Evolutionary conservation across 2,797 vertebrate genomes (phyloP).

Genomic region (Phalanger gymnotis): DNA sequence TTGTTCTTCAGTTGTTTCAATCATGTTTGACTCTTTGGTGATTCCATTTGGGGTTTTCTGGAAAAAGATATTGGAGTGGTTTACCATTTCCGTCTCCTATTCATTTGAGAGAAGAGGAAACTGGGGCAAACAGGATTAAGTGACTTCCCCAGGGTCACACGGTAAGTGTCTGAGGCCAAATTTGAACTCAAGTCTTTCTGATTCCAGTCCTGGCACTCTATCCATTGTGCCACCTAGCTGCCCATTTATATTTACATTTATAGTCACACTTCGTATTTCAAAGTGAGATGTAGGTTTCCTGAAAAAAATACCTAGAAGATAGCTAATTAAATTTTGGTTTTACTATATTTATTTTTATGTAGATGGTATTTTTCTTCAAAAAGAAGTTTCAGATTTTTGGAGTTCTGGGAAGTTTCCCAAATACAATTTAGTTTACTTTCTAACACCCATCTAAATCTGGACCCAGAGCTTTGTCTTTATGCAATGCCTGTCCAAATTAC

Average conservation of each 20-base stretch:
- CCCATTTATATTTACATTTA: not conserved
- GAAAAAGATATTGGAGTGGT: not conserved
- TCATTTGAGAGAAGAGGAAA: not conserved
- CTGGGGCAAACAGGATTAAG: not conserved
- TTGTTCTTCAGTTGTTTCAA: not conserved
- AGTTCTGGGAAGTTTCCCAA: not conserved
- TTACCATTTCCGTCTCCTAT: not conserved
- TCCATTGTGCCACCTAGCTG: not conserved
- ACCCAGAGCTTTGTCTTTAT: not conserved
- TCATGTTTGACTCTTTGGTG: not conserved
- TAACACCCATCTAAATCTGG: not conserved
- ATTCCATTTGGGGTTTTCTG: not conserved
- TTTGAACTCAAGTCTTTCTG: not conserved
- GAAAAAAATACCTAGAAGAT: no score
- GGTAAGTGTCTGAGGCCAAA: not conserved
- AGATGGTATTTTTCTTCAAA: not conserved
- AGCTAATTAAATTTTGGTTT: not conserved
- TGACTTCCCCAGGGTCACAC: not conserved
- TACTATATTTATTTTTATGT: not conserved
- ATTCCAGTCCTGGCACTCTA: not conserved
- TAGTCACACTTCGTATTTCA: not conserved
- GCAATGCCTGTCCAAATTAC: not conserved
- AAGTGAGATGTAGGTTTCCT: not conserved
- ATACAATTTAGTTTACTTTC: not conserved
- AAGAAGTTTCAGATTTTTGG: not conserved